phyloP scores from a whole-genome alignment of 2,797 vertebrate species.

The Fistularia commersonii region DNA sequence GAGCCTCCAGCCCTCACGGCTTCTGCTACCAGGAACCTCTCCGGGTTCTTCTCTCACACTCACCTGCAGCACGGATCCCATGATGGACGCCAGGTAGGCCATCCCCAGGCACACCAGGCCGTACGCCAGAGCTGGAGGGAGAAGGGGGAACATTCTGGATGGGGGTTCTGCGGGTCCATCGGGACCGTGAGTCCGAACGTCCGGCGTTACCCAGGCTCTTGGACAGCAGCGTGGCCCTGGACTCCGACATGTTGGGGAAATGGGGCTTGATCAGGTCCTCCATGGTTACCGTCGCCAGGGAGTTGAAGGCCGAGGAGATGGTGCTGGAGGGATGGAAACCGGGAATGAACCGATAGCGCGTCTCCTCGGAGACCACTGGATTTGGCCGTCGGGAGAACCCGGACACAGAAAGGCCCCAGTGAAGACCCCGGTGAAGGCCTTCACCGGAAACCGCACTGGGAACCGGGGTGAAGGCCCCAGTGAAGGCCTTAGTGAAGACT shows the following conservation, averaged over 20 bases:
- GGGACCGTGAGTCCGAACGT: neutral
- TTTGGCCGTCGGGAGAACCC: too few relatives aligned
- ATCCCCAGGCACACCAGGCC: constrained; percentile 88
- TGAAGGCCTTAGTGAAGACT: too few relatives aligned
- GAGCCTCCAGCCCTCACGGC: too few relatives aligned
- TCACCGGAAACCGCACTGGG: too few relatives aligned
- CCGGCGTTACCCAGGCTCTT: constrained; percentile 78
- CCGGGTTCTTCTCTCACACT: too few relatives aligned
- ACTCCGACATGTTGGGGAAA: constrained; percentile 80
- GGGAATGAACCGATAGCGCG: too few relatives aligned
- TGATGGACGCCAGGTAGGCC: constrained; percentile 88
- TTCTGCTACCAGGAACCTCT: too few relatives aligned
- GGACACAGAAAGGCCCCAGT: too few relatives aligned
- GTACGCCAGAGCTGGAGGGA: constrained; percentile 77
- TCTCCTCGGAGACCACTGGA: too few relatives aligned
- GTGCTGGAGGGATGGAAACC: constrained; percentile 68
- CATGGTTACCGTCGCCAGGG: constrained; percentile 89
- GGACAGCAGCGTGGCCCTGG: constrained; percentile 80
- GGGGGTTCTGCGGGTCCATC: too few relatives aligned
- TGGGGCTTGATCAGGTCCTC: constrained; percentile 89
- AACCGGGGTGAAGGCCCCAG: too few relatives aligned
- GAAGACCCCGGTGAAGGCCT: too few relatives aligned
- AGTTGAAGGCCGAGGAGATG: constrained; percentile 93
- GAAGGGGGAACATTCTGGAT: neutral
- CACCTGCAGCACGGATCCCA: constrained; percentile 92